Evolutionary conservation across 1,140 invertebrate genomes (phyloP).

Genomic region (Macrobrachium rosenbergii): DNA sequence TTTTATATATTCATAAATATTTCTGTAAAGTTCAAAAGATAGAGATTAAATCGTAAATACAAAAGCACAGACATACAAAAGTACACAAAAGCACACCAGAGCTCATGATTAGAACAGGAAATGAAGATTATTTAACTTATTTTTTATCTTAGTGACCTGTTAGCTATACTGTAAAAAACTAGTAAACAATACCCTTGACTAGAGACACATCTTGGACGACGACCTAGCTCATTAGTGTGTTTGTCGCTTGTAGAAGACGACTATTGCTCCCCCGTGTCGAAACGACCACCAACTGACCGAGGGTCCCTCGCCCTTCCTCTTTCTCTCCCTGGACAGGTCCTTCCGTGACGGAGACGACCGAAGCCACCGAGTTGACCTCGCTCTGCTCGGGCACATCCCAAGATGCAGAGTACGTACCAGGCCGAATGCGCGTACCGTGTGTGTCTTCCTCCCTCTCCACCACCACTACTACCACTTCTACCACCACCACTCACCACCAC

Average conservation of each 20-base stretch:
- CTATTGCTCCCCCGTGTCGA: background rate
- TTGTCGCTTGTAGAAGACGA: background rate
- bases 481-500: constrained; percentile 35
- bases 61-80: too few relatives aligned
- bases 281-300: background rate
- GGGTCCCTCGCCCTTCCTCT: background rate
- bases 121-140: too few relatives aligned
- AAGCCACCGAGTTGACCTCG: constrained; percentile 75
- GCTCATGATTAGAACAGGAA: too few relatives aligned
- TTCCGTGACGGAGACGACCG: constrained; percentile 75
- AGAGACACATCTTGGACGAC: too few relatives aligned
- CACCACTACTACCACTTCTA: constrained; percentile 49
- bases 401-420: constrained; percentile 61
- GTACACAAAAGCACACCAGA: too few relatives aligned
- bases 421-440: constrained; percentile 27
- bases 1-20: too few relatives aligned
- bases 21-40: too few relatives aligned
- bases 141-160: too few relatives aligned
- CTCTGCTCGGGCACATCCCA: constrained; percentile 71
- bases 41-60: too few relatives aligned
- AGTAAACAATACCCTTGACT: too few relatives aligned
- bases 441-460: constrained; percentile 52
- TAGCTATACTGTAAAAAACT: too few relatives aligned
- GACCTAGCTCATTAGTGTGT: too few relatives aligned
- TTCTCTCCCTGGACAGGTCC: constrained; percentile 69